These are phyloP conservation scores for Scopus umbretta DNA, from an alignment of 2,113 vertebrate species.

Conservation along the genomic window DNA sequence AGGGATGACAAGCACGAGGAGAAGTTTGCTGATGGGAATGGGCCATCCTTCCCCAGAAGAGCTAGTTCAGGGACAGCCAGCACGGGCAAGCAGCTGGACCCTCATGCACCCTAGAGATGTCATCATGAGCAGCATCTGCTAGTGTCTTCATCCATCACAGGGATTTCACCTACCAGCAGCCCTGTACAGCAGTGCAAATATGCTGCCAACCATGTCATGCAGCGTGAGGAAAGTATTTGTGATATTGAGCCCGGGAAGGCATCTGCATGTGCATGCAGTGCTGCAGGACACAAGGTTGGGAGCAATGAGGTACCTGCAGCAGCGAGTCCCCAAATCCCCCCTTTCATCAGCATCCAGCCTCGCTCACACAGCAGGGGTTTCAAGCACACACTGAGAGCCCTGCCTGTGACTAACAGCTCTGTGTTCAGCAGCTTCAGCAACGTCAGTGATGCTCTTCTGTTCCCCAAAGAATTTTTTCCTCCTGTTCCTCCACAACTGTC, in stretches of 20 bases:
- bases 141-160: fast-evolving
- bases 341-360: not conserved
- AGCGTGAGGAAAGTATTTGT: not conserved
- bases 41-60: not conserved
- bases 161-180: not conserved
- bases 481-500: not conserved
- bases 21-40: not conserved
- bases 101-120: not conserved
- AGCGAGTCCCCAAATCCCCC: not conserved
- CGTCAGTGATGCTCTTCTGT: fast-evolving
- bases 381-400: fast-evolving
- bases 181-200: not conserved
- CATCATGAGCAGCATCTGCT: not conserved
- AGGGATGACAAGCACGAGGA: not conserved
- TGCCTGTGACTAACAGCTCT: not conserved
- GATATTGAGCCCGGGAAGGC: not conserved
- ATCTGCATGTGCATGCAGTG: fast-evolving
- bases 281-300: not conserved
- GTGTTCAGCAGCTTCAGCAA: not conserved
- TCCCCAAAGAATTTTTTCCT: not conserved
- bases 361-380: fast-evolving
- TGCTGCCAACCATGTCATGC: not conserved
- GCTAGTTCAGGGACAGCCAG: not conserved
- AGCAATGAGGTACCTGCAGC: not conserved
- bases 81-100: not conserved